phyloP scores from a whole-genome alignment of 2,888 invertebrate genomes.

The Clepsis dumicolana region DNA sequence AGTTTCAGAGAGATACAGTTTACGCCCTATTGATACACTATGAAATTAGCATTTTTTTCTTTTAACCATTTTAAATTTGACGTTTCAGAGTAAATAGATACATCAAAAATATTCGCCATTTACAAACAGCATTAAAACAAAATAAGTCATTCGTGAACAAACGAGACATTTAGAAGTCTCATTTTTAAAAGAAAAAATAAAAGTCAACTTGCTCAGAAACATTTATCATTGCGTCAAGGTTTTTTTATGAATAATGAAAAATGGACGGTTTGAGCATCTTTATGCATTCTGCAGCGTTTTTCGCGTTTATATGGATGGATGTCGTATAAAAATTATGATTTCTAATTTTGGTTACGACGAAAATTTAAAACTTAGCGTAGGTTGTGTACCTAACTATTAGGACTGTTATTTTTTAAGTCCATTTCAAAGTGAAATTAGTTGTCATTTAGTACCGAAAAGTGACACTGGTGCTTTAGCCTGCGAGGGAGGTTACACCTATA shows the following conservation, averaged over 20 bases:
- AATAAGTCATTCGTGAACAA: conserved; percentile 21
- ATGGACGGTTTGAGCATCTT: conserved; percentile 5
- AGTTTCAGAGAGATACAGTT: no score
- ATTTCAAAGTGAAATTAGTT: no score
- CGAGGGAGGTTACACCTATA: no score
- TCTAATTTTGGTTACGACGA: not conserved
- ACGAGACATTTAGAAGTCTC: conserved; percentile 29
- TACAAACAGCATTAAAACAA: conserved; percentile 6
- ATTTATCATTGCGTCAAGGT: conserved; percentile 36
- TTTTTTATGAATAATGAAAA: conserved; percentile 35
- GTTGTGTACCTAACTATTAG: no score
- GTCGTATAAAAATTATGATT: not conserved
- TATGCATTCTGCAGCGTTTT: conserved; percentile 23
- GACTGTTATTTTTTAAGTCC: no score
- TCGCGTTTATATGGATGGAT: conserved; percentile 11
- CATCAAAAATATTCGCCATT: not conserved
- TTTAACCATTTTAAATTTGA: no score
- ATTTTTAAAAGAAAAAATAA: conserved; percentile 23
- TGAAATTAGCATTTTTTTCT: no score
- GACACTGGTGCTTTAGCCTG: no score
- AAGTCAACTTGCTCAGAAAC: conserved; percentile 16
- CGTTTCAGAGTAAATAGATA: no score
- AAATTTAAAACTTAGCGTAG: no score
- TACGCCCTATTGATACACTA: no score
- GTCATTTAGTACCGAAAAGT: no score